Conservation (phyloP, 2,113 vertebrate genomes). For the Baryphthengus martii region DNA sequence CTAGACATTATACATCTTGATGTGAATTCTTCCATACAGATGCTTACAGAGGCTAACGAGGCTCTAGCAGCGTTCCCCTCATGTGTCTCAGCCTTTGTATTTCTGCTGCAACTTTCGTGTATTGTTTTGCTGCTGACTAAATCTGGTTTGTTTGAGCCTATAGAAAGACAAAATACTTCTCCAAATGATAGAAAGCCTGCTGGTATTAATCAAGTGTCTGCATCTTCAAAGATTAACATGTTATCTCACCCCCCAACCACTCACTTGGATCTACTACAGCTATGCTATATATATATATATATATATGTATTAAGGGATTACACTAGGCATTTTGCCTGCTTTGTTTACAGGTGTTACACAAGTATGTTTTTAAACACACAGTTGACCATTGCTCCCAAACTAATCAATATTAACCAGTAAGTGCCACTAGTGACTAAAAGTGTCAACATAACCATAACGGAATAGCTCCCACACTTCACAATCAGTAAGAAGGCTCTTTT, state of each 20-base stretch:
- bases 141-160: background rate
- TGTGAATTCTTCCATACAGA: background rate
- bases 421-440: slow-evolving; percentile 38
- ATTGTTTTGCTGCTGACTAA: background rate
- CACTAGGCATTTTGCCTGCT: background rate
- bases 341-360: slow-evolving; percentile 39
- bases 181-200: background rate
- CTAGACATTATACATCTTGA: background rate
- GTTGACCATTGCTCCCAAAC: background rate
- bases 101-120: background rate
- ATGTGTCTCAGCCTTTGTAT: background rate
- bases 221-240: background rate
- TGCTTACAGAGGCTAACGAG: background rate
- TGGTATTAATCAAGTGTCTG: slow-evolving; percentile 4
- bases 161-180: slow-evolving; percentile 1
- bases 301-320: background rate
- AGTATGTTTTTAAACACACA: slow-evolving; percentile 13
- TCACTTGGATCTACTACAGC: slow-evolving; percentile 26
- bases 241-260: background rate
- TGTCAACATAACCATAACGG: background rate
- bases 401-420: slow-evolving; percentile 34
- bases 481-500: slow-evolving; percentile 10
- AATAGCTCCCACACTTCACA: background rate
- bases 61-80: background rate
- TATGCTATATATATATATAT: background rate